Evolutionary conservation across 2,113 vertebrate genomes (phyloP).

Genomic region (Pipra filicauda): DNA sequence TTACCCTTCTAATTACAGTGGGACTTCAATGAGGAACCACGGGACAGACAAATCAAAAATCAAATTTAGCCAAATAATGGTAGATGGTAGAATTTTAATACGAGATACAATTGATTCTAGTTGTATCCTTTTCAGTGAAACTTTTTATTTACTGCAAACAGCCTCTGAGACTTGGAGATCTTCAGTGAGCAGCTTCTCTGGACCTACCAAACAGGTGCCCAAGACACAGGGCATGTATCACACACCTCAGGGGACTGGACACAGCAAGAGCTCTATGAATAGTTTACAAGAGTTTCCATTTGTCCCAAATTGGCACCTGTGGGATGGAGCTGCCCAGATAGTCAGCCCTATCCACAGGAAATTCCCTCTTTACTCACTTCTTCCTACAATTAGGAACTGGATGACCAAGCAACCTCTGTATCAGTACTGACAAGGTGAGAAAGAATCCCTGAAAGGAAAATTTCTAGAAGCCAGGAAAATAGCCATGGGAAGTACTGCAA

Average conservation of each 20-base stretch:
- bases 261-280: not conserved
- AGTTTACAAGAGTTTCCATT: not conserved
- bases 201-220: not conserved
- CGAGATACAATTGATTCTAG: too few species aligned
- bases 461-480: not conserved
- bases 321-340: not conserved
- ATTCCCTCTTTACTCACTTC: slow-evolving; percentile 17
- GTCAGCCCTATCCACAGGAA: not conserved
- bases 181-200: not conserved
- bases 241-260: not conserved
- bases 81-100: rapidly evolving
- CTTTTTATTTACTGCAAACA: not conserved
- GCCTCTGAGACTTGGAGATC: not conserved
- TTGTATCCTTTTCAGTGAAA: not conserved
- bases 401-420: not conserved
- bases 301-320: not conserved
- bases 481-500: not conserved
- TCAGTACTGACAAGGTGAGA: not conserved
- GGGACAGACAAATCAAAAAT: not conserved
- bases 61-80: not conserved
- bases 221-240: not conserved
- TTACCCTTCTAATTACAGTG: not conserved
- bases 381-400: slow-evolving; percentile 25
- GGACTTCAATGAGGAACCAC: not conserved
- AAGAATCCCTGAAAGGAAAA: not conserved